Evolutionary conservation across 2,113 vertebrate species (phyloP).

Genomic region (Alligator sinensis): DNA sequence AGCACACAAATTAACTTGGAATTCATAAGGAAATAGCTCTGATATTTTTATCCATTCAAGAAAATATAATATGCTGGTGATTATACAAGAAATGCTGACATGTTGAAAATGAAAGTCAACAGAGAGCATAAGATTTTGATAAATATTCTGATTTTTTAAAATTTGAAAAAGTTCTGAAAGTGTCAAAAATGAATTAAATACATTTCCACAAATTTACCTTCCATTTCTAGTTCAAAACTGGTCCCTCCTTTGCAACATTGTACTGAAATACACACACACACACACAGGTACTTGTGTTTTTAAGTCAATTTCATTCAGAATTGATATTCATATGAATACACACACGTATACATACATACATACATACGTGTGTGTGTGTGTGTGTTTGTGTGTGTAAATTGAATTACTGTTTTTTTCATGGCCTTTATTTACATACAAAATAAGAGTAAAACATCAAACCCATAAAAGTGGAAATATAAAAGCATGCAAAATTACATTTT

Average conservation of each 20-base stretch:
- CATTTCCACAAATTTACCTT: background rate
- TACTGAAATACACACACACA: background rate
- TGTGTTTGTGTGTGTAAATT: background rate
- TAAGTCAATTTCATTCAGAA: too few relatives aligned
- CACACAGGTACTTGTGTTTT: too few relatives aligned
- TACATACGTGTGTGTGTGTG: too few relatives aligned
- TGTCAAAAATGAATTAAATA: background rate
- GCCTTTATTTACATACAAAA: background rate
- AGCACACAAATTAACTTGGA: slow-evolving; percentile 41
- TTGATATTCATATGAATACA: too few relatives aligned
- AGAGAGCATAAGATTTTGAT: background rate
- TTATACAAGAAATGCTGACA: background rate
- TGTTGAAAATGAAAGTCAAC: background rate
- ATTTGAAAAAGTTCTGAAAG: background rate
- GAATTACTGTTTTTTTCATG: background rate
- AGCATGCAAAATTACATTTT: background rate
- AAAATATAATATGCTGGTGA: slow-evolving; percentile 3
- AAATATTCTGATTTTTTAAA: background rate
- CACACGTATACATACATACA: too few relatives aligned
- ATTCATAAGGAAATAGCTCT: background rate
- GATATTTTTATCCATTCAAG: slow-evolving; percentile 6
- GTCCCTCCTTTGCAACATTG: background rate
- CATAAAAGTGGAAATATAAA: background rate
- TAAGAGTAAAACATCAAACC: background rate
- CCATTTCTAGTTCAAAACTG: background rate